These are phyloP conservation scores for Altica lythri DNA, from an alignment of 2,888 invertebrate species.

Conservation along the genomic window DNA sequence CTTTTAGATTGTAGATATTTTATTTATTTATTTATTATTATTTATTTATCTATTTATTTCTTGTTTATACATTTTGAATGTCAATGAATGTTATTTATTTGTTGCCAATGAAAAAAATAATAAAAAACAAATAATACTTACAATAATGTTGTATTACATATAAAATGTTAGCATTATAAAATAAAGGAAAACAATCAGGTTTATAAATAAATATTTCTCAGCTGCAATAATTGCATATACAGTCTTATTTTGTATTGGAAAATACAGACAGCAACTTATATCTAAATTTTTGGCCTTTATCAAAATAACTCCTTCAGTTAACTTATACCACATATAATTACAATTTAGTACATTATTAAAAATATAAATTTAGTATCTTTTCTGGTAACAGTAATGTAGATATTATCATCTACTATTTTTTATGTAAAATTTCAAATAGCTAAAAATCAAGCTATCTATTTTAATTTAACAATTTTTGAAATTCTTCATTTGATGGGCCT, in stretches of 20 bases:
- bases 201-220: constrained; percentile 50
- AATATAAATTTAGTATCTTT: no score
- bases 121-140: constrained; percentile 34
- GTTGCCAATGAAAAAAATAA: constrained; percentile 20
- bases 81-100: constrained; percentile 21
- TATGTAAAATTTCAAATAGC: no score
- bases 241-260: constrained; percentile 53
- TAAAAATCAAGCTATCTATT: no score
- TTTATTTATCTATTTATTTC: constrained; percentile 37
- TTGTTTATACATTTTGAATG: no score
- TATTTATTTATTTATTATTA: constrained; percentile 45
- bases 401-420: no score
- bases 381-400: no score
- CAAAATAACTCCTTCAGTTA: not conserved
- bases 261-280: constrained; percentile 44
- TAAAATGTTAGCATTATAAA: constrained; percentile 50
- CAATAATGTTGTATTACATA: constrained; percentile 47
- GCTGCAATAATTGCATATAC: constrained; percentile 50
- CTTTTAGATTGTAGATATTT: constrained; percentile 37
- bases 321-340: no score
- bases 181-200: constrained; percentile 45
- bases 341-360: no score
- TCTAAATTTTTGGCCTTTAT: not conserved
- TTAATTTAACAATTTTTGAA: no score
- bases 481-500: no score